Conservation (phyloP, 2,113 vertebrate genomes). For the cattle (Bos taurus) region ARS-UCD2.0 NC_037343.1:36766001-36766500, state of each 20-base stretch:
- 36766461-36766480: accelerated
- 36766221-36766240: neutral
- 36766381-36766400: neutral
- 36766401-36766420: neutral
- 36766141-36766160: neutral
- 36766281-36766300: neutral
- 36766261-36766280: neutral
- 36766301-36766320: neutral
- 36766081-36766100: neutral
- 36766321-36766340: neutral
- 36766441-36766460: neutral
- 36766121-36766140: neutral
- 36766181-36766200: accelerated
- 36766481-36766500: neutral
- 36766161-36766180: neutral
- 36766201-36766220: neutral
- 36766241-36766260: neutral
- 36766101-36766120: neutral
- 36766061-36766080: neutral
- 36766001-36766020: neutral
- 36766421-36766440: neutral
- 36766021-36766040: neutral
- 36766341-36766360: neutral
- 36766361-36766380: neutral
- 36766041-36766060: neutral